phyloP scores from a whole-genome alignment of 2,888 invertebrate species.

The Criorhina ranunculi region DNA sequence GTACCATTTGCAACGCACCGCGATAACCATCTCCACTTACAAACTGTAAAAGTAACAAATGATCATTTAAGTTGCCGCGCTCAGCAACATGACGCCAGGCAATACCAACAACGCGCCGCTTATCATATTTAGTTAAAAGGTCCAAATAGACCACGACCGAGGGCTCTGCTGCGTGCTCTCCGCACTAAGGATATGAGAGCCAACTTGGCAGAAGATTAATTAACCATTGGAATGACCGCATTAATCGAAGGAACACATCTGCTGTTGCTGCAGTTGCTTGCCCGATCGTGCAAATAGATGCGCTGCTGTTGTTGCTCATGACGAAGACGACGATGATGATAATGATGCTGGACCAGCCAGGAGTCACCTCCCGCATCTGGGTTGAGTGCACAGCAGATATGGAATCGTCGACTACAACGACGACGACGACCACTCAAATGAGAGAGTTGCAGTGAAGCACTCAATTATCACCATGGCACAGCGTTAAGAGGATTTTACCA shows the following conservation, averaged over 20 bases:
- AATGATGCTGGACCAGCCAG: slow-evolving; percentile 62
- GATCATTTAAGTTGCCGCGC: slow-evolving; percentile 60
- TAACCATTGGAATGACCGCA: slow-evolving; percentile 73
- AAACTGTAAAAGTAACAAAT: slow-evolving; percentile 73
- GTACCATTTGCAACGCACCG: slow-evolving; percentile 72
- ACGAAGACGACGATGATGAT: slow-evolving; percentile 33
- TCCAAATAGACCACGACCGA: slow-evolving; percentile 70
- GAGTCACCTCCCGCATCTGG: slow-evolving; percentile 73
- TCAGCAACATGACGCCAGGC: slow-evolving; percentile 73
- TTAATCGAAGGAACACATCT: slow-evolving; percentile 75
- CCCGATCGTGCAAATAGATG: slow-evolving; percentile 53
- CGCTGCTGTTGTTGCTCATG: slow-evolving; percentile 33
- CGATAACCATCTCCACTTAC: slow-evolving; percentile 72
- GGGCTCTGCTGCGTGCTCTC: neutral
- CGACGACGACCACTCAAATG: slow-evolving; percentile 43
- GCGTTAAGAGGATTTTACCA: slow-evolving; percentile 74
- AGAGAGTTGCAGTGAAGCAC: slow-evolving; percentile 74
- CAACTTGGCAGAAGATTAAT: slow-evolving; percentile 73
- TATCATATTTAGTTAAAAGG: slow-evolving; percentile 75
- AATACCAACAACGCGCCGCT: slow-evolving; percentile 61
- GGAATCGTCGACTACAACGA: slow-evolving; percentile 19
- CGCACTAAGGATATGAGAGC: slow-evolving; percentile 57
- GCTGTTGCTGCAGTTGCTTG: slow-evolving; percentile 45
- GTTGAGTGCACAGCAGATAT: slow-evolving; percentile 47
- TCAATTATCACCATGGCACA: slow-evolving; percentile 73